Conservation (phyloP, 1,140 invertebrate genomes). For the Sycophila sp. region DNA sequence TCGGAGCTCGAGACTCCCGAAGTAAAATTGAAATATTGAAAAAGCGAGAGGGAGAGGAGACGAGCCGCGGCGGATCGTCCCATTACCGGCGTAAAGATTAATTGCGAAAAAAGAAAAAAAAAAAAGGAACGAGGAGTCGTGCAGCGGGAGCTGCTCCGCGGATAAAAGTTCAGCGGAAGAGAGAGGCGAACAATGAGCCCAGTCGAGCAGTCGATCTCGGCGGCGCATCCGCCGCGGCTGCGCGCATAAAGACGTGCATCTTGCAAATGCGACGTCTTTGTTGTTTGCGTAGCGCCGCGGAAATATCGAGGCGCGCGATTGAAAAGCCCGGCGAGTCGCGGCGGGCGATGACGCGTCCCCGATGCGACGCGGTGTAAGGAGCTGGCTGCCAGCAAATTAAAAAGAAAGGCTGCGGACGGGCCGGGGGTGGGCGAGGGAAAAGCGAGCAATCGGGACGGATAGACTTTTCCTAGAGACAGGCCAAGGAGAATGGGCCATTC, state of each 20-base stretch:
- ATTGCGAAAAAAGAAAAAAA: constrained; percentile 9
- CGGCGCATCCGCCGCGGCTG: background rate
- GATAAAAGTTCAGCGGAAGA: background rate
- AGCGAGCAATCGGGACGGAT: constrained; percentile 58
- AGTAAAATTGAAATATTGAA: background rate
- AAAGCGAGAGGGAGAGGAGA: constrained; percentile 3
- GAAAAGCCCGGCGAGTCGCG: background rate
- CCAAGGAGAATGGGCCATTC: constrained; percentile 65
- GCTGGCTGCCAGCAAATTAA: constrained; percentile 46
- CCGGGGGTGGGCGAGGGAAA: constrained; percentile 35
- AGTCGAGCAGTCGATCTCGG: constrained; percentile 8
- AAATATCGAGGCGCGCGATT: background rate
- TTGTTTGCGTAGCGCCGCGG: background rate
- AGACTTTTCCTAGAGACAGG: constrained; percentile 61
- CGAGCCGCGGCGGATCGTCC: background rate
- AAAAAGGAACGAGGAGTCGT: background rate
- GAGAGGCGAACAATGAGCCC: background rate
- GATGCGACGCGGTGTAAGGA: background rate
- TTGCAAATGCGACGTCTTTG: constrained; percentile 7
- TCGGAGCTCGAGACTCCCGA: too few species aligned
- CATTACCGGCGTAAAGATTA: constrained; percentile 12
- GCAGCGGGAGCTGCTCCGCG: background rate
- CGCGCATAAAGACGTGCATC: background rate
- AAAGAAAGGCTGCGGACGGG: constrained; percentile 42
- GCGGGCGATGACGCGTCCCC: constrained; percentile 5